Evolutionary conservation across 2,113 vertebrate species (phyloP), one percentile per base, ranked within the genome.

Genomic region (Tichodroma muraria): DNA sequence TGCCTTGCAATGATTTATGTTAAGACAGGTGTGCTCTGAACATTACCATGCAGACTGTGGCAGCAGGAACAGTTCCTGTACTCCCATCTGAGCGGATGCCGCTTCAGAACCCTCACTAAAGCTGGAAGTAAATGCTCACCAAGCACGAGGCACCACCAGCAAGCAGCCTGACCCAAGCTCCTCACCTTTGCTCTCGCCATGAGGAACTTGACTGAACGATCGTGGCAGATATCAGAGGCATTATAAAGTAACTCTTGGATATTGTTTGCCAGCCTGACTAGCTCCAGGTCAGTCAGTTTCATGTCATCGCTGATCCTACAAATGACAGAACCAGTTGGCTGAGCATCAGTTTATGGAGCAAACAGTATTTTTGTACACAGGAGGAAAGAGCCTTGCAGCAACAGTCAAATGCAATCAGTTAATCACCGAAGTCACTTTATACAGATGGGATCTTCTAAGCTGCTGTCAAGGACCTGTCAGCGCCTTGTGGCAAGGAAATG

Each of bases 121-220:
- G 6, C 31, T 76, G 40, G 35, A 54, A 53, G 23, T 22, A 69
- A 84, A 71, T 21, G 77, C 64, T 52, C 42, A 49, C 24, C 40
- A 78, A 59, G 71, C 79, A 52, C 4, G 35, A 86, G 75, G 63
- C 52, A 54, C 3, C 24, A 31, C 1, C 49, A 76, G 69, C 24
- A 71, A 76, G 69, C 24, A 71, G 45, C 1, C 17, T 77, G 45
- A 54, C 6, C 13, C 56, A 75, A 65, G 73, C 49, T 75, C 52
- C 85, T 95, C 97, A 99, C 99, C 98, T 99, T 99, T 86, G 99
- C 98, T 96, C 99, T 98, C 71, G 99, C 98, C 82, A 98, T 98
- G 47, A 99, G 98, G 81, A 99, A 98, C 93, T 99, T 99, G 94
- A 99, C 99, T 6, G 99, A 99, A 94, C 99, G 98, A 96, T 99